phyloP scores from a whole-genome alignment of 2,113 vertebrate species.

The Hippopotamus amphibius region DNA sequence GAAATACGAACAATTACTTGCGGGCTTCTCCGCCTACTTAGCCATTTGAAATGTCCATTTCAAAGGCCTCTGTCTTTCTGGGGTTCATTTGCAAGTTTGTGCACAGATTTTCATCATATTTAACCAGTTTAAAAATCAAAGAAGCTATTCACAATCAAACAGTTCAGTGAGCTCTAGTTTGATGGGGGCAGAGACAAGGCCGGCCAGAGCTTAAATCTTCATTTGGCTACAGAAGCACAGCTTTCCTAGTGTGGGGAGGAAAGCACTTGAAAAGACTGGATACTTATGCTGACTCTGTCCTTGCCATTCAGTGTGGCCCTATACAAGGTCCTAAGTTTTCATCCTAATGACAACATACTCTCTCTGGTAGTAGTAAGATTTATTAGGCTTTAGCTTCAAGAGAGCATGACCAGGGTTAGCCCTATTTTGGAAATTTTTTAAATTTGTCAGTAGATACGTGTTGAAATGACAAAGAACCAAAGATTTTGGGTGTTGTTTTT shows the following conservation, averaged over 20 bases:
- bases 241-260: not conserved
- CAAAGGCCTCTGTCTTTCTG: constrained; percentile 81
- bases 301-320: not conserved
- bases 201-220: constrained; percentile 62
- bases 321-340: not conserved
- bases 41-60: constrained; percentile 81
- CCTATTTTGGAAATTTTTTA: constrained; percentile 10
- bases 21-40: constrained; percentile 78
- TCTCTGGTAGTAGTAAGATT: not conserved
- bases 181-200: constrained; percentile 8
- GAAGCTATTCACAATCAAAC: constrained; percentile 62
- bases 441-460: not conserved
- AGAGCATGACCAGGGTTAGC: not conserved
- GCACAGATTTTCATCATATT: constrained; percentile 77
- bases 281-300: too few species aligned
- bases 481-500: not conserved
- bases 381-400: constrained; percentile 32
- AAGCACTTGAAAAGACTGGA: not conserved
- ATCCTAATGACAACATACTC: not conserved
- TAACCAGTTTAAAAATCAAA: constrained; percentile 80
- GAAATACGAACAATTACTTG: constrained; percentile 86
- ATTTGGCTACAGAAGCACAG: not conserved
- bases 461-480: not conserved
- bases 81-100: constrained; percentile 82
- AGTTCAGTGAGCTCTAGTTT: constrained; percentile 69